phyloP scores from a whole-genome alignment of 2,113 vertebrate genomes.

The Furnarius figulus region DNA sequence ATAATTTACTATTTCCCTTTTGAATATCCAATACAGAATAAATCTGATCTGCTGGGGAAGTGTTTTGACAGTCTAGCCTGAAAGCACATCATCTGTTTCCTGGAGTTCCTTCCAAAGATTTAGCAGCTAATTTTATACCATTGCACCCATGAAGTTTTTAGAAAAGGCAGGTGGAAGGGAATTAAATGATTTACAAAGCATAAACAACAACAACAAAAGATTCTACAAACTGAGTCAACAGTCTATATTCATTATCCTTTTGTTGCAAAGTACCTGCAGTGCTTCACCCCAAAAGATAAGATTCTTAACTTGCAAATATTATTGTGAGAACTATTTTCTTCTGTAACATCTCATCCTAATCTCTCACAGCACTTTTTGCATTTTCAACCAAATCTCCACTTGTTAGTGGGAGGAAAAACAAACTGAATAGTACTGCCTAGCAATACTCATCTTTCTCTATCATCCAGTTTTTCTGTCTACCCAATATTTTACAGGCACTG shows the following conservation, averaged over 20 bases:
- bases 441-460: background rate
- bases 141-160: background rate
- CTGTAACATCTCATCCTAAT: background rate
- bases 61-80: slow-evolving; percentile 49
- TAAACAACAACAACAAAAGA: background rate
- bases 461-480: background rate
- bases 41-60: slow-evolving; percentile 48
- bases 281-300: background rate
- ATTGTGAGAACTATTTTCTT: background rate
- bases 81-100: slow-evolving; percentile 60
- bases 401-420: background rate
- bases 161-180: background rate
- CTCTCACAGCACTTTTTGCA: background rate
- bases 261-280: background rate
- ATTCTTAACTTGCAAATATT: background rate
- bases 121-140: slow-evolving; percentile 33
- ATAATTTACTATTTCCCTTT: slow-evolving; percentile 60
- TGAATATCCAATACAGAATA: slow-evolving; percentile 49
- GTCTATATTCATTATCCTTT: background rate
- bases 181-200: background rate
- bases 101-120: slow-evolving; percentile 37
- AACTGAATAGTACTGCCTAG: background rate
- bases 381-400: background rate
- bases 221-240: background rate
- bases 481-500: background rate